Evolutionary conservation across 2,113 vertebrate genomes (phyloP), one percentile per base, ranked within the genome.

Genomic region (Pomatostomus ruficeps): DNA sequence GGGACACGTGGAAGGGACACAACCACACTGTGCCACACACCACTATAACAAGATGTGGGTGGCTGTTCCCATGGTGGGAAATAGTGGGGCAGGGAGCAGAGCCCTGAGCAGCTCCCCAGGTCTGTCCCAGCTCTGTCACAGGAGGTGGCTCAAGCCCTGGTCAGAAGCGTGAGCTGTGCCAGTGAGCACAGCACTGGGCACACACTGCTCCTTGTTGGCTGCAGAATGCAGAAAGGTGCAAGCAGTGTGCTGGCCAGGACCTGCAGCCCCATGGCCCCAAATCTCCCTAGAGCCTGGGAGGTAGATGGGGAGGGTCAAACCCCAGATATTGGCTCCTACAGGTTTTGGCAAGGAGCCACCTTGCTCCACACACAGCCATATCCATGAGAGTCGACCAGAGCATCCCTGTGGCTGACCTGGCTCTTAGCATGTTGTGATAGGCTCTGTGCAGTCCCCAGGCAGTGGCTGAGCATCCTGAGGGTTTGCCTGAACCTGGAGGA

Each of bases 291-390:
- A 68, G 49, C 19, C 70, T 38, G 7, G 22, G 31, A 80, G 59
- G 24, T 5, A 40, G 29, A 43, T 71, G 35, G 20, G 17, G 24
- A 79, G 12, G 14, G 5, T 42, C 1, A 3, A 83, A 28, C 8
- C 14, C 19, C 7, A 9, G 48, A 13, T 54, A 77, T 46, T 85
- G 40, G 33, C 35, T 78, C 42, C 22, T 8, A 6, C 9, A 61
- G 19, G 6, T 65, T 94, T 84, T 77, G 49, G 36, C 58, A 80
- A 43, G 51, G 36, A 58, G 25, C 59, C 1, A 3, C 62, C 26
- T 78, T 0, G 0, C 2, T 6, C 17, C 1, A 3, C 29, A 24
- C 31, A 14, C 4, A 4, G 54, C 63, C 38, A 4, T 13, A 20
- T 36, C 35, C 0, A 0, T 38, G 67, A 63, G 23, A 70, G 29